A percentile compares a stretch with the other conserved stretches of the same genome.
phyloP scores from a whole-genome alignment of 2,888 invertebrate species.

The Standfussiana lucernea region DNA sequence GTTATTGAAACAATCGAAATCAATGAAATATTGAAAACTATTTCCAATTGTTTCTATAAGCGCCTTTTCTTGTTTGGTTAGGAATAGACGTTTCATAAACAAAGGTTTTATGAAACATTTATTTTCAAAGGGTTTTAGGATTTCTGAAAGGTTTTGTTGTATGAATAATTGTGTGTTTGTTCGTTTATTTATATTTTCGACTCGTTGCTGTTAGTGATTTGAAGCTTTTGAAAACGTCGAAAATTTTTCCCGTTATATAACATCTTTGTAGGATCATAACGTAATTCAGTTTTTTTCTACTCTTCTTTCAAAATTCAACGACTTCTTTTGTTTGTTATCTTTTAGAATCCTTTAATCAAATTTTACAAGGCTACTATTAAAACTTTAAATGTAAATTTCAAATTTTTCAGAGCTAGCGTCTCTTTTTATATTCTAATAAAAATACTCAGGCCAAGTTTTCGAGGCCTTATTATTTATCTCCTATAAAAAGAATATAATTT shows the following conservation, averaged over 20 bases:
- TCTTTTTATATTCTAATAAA: constrained; percentile 19
- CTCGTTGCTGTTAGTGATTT: background rate
- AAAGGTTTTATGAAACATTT: constrained; percentile 24
- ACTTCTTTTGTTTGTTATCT: background rate
- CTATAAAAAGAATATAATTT: constrained; percentile 49
- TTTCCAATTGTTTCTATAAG: constrained; percentile 68
- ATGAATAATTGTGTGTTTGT: background rate
- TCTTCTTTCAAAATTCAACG: background rate
- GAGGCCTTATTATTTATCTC: constrained; percentile 18
- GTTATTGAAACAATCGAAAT: constrained; percentile 78
- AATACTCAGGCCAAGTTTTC: constrained; percentile 12
- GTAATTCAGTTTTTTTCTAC: background rate
- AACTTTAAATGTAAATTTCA: background rate
- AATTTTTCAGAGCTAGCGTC: background rate
- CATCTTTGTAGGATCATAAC: background rate
- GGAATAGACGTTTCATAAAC: constrained; percentile 57
- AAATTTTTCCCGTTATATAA: background rate
- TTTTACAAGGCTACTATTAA: background rate
- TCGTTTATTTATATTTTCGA: background rate
- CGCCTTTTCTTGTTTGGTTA: constrained; percentile 60
- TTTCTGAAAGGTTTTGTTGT: background rate
- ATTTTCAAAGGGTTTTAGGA: background rate
- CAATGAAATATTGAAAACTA: constrained; percentile 79
- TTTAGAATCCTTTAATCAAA: background rate
- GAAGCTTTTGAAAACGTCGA: background rate